phyloP scores from a whole-genome alignment of 2,113 vertebrate species.

The Serinus canaria region DNA sequence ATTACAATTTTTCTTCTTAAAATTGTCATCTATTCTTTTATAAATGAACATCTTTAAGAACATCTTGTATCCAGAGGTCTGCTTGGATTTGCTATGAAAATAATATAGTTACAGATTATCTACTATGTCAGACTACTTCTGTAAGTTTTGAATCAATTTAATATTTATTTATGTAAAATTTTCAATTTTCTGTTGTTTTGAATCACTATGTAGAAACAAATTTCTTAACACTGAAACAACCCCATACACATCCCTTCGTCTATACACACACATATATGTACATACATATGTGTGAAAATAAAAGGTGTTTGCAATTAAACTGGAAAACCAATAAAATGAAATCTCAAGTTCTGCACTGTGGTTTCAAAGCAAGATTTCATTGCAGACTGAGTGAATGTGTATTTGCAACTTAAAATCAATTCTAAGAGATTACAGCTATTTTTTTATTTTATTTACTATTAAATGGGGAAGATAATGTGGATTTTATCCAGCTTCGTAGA shows the following conservation, averaged over 20 bases:
- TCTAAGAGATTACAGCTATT: background rate
- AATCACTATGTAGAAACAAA: background rate
- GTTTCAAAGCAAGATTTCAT: background rate
- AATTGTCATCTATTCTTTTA: background rate
- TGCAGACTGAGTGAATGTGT: background rate
- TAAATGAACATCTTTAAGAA: background rate
- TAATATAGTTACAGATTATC: background rate
- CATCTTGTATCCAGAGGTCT: background rate
- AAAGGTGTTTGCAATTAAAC: background rate
- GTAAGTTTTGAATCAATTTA: background rate
- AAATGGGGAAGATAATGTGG: background rate
- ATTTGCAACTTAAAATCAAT: background rate
- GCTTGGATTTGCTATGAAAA: background rate
- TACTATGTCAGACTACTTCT: background rate
- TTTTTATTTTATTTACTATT: background rate
- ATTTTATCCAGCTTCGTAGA: background rate
- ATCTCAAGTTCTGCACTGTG: background rate
- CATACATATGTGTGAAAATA: background rate
- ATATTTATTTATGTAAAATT: background rate
- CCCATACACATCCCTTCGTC: background rate
- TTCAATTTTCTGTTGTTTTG: background rate
- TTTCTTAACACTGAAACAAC: background rate
- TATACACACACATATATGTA: rapidly evolving
- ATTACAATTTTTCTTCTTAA: background rate
- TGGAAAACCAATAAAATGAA: background rate